Conservation (phyloP, 2,888 invertebrate species). For the Dolomedes plantarius region DNA sequence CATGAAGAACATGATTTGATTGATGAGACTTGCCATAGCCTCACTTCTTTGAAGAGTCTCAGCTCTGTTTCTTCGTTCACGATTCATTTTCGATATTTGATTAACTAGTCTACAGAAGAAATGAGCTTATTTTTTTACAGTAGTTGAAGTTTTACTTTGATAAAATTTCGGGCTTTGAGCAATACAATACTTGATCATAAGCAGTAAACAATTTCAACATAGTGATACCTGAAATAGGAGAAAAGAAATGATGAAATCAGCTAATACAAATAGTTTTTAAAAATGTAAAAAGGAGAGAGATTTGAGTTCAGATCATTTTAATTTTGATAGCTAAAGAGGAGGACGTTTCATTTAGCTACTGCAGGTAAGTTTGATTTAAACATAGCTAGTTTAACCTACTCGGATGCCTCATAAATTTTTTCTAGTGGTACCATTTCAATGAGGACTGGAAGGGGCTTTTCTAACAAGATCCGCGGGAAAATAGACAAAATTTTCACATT, state of each 20-base stretch:
- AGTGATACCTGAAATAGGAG: slow-evolving; percentile 30
- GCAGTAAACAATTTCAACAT: slow-evolving; percentile 24
- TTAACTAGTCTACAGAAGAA: background rate
- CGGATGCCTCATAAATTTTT: too few species aligned
- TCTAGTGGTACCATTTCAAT: too few species aligned
- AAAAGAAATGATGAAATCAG: background rate
- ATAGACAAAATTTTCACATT: too few species aligned
- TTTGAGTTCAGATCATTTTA: too few species aligned
- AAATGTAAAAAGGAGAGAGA: too few species aligned
- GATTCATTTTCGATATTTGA: slow-evolving; percentile 54
- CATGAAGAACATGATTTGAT: slow-evolving; percentile 84
- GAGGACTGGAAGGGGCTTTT: too few species aligned
- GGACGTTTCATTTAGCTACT: too few species aligned
- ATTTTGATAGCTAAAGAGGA: too few species aligned
- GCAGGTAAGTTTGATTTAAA: too few species aligned
- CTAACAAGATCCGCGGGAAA: too few species aligned
- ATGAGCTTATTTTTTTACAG: background rate
- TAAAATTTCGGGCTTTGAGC: background rate
- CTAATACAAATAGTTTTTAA: background rate
- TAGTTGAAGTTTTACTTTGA: background rate
- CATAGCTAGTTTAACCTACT: too few species aligned
- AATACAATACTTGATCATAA: background rate
- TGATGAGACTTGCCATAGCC: slow-evolving; percentile 68
- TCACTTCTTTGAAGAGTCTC: slow-evolving; percentile 51
- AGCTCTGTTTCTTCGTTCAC: slow-evolving; percentile 39